Conservation (phyloP, 2,113 vertebrate species). For the Phrynosoma blainvillii region DNA sequence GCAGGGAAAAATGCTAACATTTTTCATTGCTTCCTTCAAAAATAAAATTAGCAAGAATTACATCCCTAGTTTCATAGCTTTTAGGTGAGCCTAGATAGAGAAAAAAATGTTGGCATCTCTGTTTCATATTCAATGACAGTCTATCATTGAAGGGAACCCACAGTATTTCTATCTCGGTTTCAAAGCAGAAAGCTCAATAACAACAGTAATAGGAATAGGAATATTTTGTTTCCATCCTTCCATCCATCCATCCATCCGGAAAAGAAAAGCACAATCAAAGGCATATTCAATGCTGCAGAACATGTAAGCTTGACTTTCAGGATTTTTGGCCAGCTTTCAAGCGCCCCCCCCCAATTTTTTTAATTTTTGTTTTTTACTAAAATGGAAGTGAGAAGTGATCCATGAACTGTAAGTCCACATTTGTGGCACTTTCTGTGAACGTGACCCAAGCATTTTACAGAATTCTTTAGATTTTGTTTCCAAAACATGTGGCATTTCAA, state of each 20-base stretch:
- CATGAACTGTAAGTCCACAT: background rate
- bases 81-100: background rate
- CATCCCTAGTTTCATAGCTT: background rate
- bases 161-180: background rate
- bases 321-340: background rate
- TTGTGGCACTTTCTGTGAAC: background rate
- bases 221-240: too few species aligned
- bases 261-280: background rate
- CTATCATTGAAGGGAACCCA: background rate
- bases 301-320: background rate
- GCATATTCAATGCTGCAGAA: background rate
- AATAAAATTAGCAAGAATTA: too few species aligned
- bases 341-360: too few species aligned
- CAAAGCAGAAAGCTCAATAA: background rate
- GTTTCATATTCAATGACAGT: background rate
- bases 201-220: background rate
- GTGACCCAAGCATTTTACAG: slow-evolving; percentile 20
- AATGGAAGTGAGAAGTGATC: slow-evolving; percentile 30
- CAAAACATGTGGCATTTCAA: slow-evolving; percentile 11
- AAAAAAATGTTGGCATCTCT: background rate
- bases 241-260: background rate
- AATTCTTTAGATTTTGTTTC: slow-evolving; percentile 25
- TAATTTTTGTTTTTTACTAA: background rate
- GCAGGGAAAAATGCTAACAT: too few species aligned
- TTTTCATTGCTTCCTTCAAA: too few species aligned